Evolutionary conservation across 92 coral and sea anemone species (phyloP), one percentile per base, ranked within the genome.

Genomic region (Porites evermanni): DNA sequence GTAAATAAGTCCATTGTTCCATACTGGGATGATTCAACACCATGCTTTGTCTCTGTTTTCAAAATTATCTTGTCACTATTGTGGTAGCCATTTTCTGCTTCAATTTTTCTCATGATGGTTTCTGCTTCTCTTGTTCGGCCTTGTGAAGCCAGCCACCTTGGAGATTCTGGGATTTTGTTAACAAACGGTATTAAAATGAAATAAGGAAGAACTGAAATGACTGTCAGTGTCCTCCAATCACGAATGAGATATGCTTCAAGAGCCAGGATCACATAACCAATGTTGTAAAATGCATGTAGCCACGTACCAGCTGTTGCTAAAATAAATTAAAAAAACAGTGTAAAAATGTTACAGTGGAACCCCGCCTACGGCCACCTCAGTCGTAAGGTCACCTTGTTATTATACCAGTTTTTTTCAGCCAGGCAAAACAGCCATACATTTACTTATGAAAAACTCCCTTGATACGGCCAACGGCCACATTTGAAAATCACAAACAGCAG

Each of bases 91-190:
- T 96, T 96, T 51, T 88, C 90, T 70, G 19, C 87, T 13, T 94
- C 96, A 21, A 91, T 90, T 54, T 92, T 80, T 29, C 79, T 70
- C 21, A 96, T 82, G 59, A 96, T 86, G 26, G 61, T 87, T 82
- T 96, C 95, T 7, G 98, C 98, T 66, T 96, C 98, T 58, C 59
- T 63, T 54, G 85, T 83, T 74, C 96, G 75, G 60, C 95, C 98
- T 67, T 85, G 78, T 0, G 97, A 94, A 2, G 89, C 88, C 17
- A 96, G 90, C 98, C 98, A 96, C 66, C 98, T 88, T 70, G 98
- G 93, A 23, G 98, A 96, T 64, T 96, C 98, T 17, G 95, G 97
- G 67, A 91, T 78, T 13, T 82, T 70, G 32, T 86, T 87, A 63
- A 90, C 86, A 18, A 89, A 47, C 29, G 91, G 58, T 70, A 92